Base-by-base conservation (phyloP, 1,140 invertebrate species). In the Drosophila ambigua region DNA sequence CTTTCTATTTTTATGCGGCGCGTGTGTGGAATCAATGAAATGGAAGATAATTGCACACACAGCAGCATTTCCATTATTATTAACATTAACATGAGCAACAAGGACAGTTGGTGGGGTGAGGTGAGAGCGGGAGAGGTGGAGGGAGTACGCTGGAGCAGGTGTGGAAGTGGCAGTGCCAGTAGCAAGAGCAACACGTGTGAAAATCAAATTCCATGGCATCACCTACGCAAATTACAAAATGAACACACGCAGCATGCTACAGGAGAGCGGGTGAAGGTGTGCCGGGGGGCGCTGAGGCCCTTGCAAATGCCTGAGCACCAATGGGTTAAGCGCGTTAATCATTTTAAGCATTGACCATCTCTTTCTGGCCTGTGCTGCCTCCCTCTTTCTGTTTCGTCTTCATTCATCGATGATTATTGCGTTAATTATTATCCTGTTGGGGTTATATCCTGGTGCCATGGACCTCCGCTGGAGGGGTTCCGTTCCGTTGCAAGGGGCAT, bases 401-500 rank as follows among this genome's bases (percentile, higher is more conserved):
- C 79, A 83, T 87, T 90, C 79, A 90, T 90, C 82, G 79, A 87
- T 90, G 87, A 90, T 90, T 90, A 90, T 90, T 90, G 87, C 87
- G 87, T 90, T 90, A 90, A 90, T 90, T 88, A 88, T 88, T 87
- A 90, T 90, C 82, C 87, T 75, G 72, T 39, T 39, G 11, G 35
- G 35, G 11, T 4, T 39, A 65, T 45, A 71, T 69, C 51, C 67
- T 69, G 67, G 65, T 13, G 58, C 69, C n/a, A 65, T 69, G 67
- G 39, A 71, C 65, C 58, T 69, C 35, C 64, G 69, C 31, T 35
- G 31, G 39, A 57, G 48, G 72, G 71, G 43, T 58, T 66, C 54
- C 72, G 57, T 73, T 64, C 48, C 49, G 57, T 73, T 64, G 41
- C 49, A 59, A 53, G 15, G 35, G 72, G 80, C 84, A 88, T 83